phyloP scores from a whole-genome alignment of 2,797 vertebrate genomes.

The Oreochromis grahami region DNA sequence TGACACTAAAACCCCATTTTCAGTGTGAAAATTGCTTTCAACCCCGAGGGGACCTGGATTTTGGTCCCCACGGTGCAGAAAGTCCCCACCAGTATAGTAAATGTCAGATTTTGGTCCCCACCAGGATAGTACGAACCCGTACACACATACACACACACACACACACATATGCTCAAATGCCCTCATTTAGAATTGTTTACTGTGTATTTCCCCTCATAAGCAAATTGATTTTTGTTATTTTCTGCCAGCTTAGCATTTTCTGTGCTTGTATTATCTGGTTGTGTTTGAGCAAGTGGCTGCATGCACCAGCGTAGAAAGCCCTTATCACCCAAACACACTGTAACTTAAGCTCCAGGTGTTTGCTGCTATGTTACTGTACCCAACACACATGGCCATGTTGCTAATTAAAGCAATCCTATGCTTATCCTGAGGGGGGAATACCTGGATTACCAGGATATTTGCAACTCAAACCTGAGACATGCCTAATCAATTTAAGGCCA shows the following conservation, averaged over 20 bases:
- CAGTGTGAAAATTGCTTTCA: no score
- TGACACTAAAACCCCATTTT: no score
- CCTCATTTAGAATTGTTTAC: conserved; percentile 10
- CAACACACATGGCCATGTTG: conserved; percentile 44
- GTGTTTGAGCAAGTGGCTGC: conserved; percentile 45
- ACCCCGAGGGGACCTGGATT: no score
- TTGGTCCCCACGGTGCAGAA: no score
- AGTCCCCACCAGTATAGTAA: no score
- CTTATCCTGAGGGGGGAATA: conserved; percentile 70
- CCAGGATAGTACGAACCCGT: no score
- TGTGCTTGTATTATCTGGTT: conserved; percentile 24
- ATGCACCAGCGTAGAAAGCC: conserved; percentile 33
- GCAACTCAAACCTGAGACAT: conserved; percentile 69
- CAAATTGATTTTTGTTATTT: conserved; percentile 51
- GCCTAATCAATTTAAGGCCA: conserved; percentile 75
- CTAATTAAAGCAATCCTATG: conserved; percentile 76
- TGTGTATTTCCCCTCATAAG: not conserved
- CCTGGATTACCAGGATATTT: conserved; percentile 78
- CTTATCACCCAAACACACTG: conserved; percentile 50
- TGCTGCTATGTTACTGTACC: conserved; percentile 55
- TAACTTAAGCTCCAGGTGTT: conserved; percentile 61
- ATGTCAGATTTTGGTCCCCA: no score
- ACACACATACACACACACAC: not conserved
- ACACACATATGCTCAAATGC: not conserved
- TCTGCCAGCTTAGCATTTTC: conserved; percentile 43